Conservation (phyloP, 92 coral and sea anemone species). For the Siderastrea radians region DNA sequence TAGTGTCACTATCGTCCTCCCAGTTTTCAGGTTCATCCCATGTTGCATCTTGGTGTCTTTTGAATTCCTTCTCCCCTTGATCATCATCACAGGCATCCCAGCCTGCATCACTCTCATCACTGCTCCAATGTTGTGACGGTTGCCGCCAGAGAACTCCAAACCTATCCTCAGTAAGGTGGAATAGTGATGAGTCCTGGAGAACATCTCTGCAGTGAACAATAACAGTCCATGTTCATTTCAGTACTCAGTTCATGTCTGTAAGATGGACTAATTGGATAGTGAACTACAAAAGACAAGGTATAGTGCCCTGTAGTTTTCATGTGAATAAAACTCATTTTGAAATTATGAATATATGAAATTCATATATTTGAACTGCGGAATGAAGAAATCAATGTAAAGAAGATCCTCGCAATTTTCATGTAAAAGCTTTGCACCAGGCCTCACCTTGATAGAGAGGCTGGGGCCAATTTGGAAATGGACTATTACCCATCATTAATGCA, state of each 20-base stretch:
- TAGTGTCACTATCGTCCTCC: slow-evolving; percentile 1
- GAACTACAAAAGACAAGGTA: not conserved
- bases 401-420: too few species aligned
- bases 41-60: not conserved
- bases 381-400: too few species aligned
- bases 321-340: too few species aligned
- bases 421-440: too few species aligned
- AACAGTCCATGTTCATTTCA: not conserved
- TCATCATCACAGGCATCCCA: slow-evolving; percentile 34
- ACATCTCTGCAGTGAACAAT: slow-evolving; percentile 50
- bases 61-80: not conserved
- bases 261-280: not conserved
- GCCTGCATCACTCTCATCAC: slow-evolving; percentile 63
- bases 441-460: too few species aligned
- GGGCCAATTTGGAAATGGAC: too few species aligned
- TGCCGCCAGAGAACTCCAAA: slow-evolving; percentile 67
- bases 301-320: too few species aligned
- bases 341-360: too few species aligned
- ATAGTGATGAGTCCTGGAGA: slow-evolving; percentile 51
- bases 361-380: too few species aligned
- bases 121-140: slow-evolving; percentile 64
- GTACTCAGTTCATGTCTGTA: not conserved
- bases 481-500: too few species aligned
- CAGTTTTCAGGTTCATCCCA: slow-evolving; percentile 11
- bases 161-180: slow-evolving; percentile 63